phyloP scores from a whole-genome alignment of 2,888 invertebrate genomes.

The Leucoptera coffeella region DNA sequence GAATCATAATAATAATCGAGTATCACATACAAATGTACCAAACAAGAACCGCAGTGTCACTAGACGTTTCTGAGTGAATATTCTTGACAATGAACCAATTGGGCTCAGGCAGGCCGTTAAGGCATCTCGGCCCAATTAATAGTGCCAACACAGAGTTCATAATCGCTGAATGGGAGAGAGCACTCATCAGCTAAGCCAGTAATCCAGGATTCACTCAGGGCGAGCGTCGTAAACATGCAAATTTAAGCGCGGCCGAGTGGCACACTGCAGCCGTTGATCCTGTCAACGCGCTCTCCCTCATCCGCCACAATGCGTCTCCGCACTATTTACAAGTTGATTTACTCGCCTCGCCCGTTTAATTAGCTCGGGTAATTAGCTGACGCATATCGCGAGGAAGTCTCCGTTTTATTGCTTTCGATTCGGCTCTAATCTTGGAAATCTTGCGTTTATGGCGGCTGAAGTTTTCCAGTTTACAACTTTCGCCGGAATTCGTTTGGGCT shows the following conservation, averaged over 20 bases:
- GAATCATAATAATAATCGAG: no score
- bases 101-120: slow-evolving; percentile 48
- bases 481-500: no score
- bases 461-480: no score
- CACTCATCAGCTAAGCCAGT: slow-evolving; percentile 42
- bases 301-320: slow-evolving; percentile 30
- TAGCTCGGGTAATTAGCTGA: slow-evolving; percentile 40
- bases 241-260: slow-evolving; percentile 38
- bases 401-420: slow-evolving; percentile 4
- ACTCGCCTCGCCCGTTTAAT: slow-evolving; percentile 38
- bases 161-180: slow-evolving; percentile 39
- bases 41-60: no score
- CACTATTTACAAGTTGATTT: slow-evolving; percentile 41
- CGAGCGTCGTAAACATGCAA: slow-evolving; percentile 36
- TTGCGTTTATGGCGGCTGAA: slow-evolving; percentile 8
- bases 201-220: slow-evolving; percentile 41
- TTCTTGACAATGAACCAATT: slow-evolving; percentile 16
- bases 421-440: no score
- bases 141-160: slow-evolving; percentile 20
- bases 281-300: slow-evolving; percentile 48
- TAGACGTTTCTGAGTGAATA: no score
- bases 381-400: no score
- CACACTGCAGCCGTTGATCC: slow-evolving; percentile 43
- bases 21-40: no score
- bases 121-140: slow-evolving; percentile 24